Conservation (phyloP, 2,113 vertebrate species). For the Etheostoma spectabile region DNA sequence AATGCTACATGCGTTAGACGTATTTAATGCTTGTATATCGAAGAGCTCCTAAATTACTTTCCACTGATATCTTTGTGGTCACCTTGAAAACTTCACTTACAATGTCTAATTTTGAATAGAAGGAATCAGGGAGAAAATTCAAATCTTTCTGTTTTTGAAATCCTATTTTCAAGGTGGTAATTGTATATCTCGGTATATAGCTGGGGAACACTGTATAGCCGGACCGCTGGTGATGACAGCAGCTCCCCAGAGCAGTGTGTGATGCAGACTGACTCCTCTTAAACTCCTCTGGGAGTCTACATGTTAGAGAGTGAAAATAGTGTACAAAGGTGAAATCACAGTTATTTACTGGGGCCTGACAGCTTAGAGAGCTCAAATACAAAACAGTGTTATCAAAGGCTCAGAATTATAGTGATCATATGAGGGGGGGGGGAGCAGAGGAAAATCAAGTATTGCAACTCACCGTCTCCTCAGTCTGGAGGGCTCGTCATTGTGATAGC, state of each 20-base stretch:
- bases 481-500: conserved; percentile 30
- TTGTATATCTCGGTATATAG: background rate
- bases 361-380: conserved; percentile 4
- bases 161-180: conserved; percentile 6
- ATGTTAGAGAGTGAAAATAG: conserved; percentile 36
- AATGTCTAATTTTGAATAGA: background rate
- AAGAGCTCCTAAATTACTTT: background rate
- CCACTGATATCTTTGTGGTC: background rate
- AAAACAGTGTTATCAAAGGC: background rate
- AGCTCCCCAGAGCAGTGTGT: conserved; percentile 34
- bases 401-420: conserved; percentile 1
- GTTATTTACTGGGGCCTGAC: conserved; percentile 6
- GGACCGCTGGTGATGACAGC: conserved; percentile 20
- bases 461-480: conserved; percentile 61
- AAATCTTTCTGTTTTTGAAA: background rate
- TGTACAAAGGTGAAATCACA: conserved; percentile 32
- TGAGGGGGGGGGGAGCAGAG: background rate
- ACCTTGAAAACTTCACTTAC: background rate
- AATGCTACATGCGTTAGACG: background rate
- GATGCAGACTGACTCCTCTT: conserved; percentile 39
- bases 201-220: conserved; percentile 7
- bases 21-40: background rate
- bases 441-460: conserved; percentile 50
- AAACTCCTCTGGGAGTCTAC: conserved; percentile 38
- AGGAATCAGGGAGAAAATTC: background rate